A percentile compares a stretch with the other conserved stretches of the same genome.
These are phyloP conservation scores for Oncopodura yosiiana DNA, from an alignment of 1,140 invertebrate species.

Conservation along the genomic window DNA sequence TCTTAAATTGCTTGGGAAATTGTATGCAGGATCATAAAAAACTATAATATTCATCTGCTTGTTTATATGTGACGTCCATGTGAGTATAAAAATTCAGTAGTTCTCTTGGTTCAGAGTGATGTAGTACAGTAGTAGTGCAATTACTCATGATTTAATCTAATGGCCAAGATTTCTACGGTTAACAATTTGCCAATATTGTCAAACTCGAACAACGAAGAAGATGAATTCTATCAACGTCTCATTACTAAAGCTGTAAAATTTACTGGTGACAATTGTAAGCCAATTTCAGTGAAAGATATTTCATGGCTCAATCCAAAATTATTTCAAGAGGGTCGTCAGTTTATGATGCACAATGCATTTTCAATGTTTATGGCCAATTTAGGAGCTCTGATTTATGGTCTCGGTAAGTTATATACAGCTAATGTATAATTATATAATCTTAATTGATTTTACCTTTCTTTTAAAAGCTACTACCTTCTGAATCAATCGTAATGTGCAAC, in stretches of 20 bases:
- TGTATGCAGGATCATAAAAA: no score
- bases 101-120: no score
- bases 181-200: no score
- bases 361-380: conserved; percentile 13
- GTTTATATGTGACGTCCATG: no score
- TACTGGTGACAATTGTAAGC: conserved; percentile 6
- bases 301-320: conserved; percentile 14
- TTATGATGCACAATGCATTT: conserved; percentile 3
- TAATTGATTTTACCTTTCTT: conserved; percentile 1
- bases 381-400: conserved; percentile 7
- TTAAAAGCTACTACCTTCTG: no score
- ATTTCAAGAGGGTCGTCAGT: conserved; percentile 4
- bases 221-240: conserved; percentile 14
- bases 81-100: no score
- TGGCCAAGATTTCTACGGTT: no score
- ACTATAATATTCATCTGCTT: no score
- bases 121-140: no score
- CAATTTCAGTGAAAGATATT: conserved; percentile 12
- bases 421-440: not conserved
- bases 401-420: not conserved
- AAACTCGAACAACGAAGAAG: not conserved
- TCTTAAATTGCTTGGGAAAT: no score
- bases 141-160: no score
- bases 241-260: conserved; percentile 24
- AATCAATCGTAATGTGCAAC: conserved; percentile 13